Evolutionary conservation across 2,797 vertebrate species (phyloP), one percentile per base, ranked within the genome.

Genomic region (Steatocranus sp.): DNA sequence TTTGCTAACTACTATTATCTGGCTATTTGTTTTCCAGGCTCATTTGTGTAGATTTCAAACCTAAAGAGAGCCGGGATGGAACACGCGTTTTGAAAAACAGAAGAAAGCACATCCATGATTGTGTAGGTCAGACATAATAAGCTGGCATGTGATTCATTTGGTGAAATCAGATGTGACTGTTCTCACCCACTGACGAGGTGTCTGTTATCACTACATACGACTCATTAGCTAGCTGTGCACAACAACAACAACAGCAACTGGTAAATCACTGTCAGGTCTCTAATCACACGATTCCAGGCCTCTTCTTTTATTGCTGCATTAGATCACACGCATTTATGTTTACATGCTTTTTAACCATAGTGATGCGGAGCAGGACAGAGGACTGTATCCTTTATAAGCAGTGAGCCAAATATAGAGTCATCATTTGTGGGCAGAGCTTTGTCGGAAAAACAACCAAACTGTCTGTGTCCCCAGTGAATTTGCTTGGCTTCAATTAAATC

Each of bases 401-500:
- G 50, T 1, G 15, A 79, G 76, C 58, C 80, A 83, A 84, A 89
- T 68, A 87, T 83, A 86, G 49, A 86, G 83, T 78, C 81, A 82
- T 91, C 80, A 80, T 91, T 70, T 83, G 82, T 73, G 83, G 74
- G 53, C 66, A 74, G 68, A 79, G 86, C 86, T 89, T 88, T 87
- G 86, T 90, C 83, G 85, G 82, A 79, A 61, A 76, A 86, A 76
- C 70, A 86, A 78, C 85, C 51, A 11, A 66, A 81, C 7, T 80
- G 79, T 74, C 82, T 78, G 20, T 18, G 79, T 90, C 87, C 85
- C 83, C 70, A 3, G 82, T 87, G 87, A 81, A 49, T 90, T 78
- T 34, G 8, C 80, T 81, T 17, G 70, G 83, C 86, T 86, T 88
- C 83, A 89, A 91, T 92, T 93, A 93, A 91, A 91, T 83, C 75